Evolutionary conservation across 2,888 invertebrate species (phyloP), one percentile per base, ranked within the genome.

Genomic region (Nesidiocoris tenuis): DNA sequence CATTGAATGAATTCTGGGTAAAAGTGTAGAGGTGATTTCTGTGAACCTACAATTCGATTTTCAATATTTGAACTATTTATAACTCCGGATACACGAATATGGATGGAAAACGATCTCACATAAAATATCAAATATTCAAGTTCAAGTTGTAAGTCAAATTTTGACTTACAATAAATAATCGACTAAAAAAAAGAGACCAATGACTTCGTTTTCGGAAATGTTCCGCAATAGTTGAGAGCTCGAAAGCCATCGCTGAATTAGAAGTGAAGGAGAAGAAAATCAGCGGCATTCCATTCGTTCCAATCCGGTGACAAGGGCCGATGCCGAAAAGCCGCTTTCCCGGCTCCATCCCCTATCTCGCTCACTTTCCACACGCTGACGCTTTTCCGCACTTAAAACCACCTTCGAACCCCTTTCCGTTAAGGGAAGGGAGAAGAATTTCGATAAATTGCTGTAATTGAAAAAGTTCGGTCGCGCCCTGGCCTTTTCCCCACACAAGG

Each of bases 391-490:
- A 12, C 39, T 39, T 7, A 3, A 12, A 12, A 3, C 39, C 3
- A 3, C 39, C 12, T 39, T 39, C 39, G 3, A 39, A 39, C 3
- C 39, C 39, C 12, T 39, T 39, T 39, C 39, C 12, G 39, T 12
- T 3, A 39, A 12, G 3, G 39, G 39, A 39, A 39, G 5, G 39
- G 59, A 16, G 19, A 59, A 59, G 59, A 59, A 59, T 59, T 59
- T 59, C 59, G 59, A 59, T 59, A 59, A 59, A 59, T 59, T 19
- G 59, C 59, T n/a, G 59, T 59, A 59, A 59, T 59, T 59, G 59
- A 59, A 59, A 59, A 59, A 59, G 59, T 59, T 59, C 19, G 17
- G 17, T 59, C 59, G 5, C 59, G n/a, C 59, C 59, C 59, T 19
- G 2, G 19, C 59, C 19, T 16, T 59, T 59, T 18, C 17, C n/a